Conservation (phyloP, 2,797 vertebrate genomes). For the Graptemys geographica region DNA sequence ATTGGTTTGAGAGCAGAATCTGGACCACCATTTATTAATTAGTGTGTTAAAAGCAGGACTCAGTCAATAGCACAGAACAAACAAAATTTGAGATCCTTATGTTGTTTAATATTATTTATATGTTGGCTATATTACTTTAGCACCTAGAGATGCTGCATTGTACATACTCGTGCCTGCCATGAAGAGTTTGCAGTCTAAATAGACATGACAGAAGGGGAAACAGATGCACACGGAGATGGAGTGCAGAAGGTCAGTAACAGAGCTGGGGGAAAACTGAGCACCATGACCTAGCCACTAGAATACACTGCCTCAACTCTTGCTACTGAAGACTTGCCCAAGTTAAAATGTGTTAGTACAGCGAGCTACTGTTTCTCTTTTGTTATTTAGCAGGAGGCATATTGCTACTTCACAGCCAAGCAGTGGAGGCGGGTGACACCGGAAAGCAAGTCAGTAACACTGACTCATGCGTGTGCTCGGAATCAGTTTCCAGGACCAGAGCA, state of each 20-base stretch:
- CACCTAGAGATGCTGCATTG: neutral
- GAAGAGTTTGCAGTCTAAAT: neutral
- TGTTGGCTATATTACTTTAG: neutral
- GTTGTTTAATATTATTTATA: neutral
- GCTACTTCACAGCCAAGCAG: neutral
- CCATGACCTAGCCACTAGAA: neutral
- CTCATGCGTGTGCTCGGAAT: neutral
- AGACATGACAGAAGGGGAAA: neutral
- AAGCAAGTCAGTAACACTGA: neutral
- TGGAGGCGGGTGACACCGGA: neutral
- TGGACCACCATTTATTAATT: neutral
- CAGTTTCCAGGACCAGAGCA: neutral
- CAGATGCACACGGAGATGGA: neutral
- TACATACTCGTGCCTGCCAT: neutral
- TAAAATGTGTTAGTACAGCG: neutral
- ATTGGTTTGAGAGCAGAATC: neutral
- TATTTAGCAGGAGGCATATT: neutral
- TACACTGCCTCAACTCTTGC: neutral
- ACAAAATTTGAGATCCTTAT: fast-evolving
- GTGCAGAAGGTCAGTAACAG: neutral
- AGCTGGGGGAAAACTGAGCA: neutral
- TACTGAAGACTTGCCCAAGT: neutral
- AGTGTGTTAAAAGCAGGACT: conserved; percentile 8
- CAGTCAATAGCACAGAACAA: neutral
- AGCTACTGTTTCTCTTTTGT: neutral